Evolutionary conservation across 37 sponge, comb jelly and placozoan genomes (phyloP).

Genomic region (Diacarnus erythraeanus): DNA sequence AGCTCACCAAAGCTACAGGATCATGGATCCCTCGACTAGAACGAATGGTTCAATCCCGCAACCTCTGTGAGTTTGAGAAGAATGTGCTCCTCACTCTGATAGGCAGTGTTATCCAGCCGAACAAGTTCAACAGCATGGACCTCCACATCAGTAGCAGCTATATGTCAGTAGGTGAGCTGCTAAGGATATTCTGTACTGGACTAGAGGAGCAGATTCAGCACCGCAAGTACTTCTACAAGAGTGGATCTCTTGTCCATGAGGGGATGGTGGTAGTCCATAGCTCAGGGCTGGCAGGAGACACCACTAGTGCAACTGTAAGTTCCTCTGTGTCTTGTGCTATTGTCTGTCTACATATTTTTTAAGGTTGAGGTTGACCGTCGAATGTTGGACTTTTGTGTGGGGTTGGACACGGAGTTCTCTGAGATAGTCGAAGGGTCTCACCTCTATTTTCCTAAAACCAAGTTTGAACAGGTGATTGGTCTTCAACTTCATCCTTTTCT

Average conservation of each 20-base stretch:
- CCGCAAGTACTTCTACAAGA: slow-evolving; percentile 80
- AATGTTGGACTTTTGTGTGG: slow-evolving; percentile 92
- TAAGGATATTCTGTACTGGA: slow-evolving; percentile 60
- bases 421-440: slow-evolving; percentile 87
- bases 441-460: slow-evolving; percentile 85
- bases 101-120: slow-evolving; percentile 75
- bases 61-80: slow-evolving; percentile 73
- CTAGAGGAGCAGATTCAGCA: slow-evolving; percentile 75
- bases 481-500: not conserved
- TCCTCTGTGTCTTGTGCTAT: not conserved
- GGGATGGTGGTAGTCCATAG: slow-evolving; percentile 74
- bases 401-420: slow-evolving; percentile 88
- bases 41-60: slow-evolving; percentile 71
- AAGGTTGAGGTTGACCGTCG: slow-evolving; percentile 79
- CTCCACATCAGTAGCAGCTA: slow-evolving; percentile 58
- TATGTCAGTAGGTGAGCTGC: slow-evolving; percentile 67
- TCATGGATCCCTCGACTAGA: slow-evolving; percentile 66
- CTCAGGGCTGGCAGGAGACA: slow-evolving; percentile 69
- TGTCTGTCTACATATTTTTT: not conserved
- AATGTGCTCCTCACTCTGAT: slow-evolving; percentile 74
- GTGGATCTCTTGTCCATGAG: slow-evolving; percentile 61
- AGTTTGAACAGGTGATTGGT: slow-evolving; percentile 63
- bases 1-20: slow-evolving; percentile 63
- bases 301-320: slow-evolving; percentile 65
- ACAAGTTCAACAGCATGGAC: slow-evolving; percentile 37